A percentile compares a stretch with the other conserved stretches of the same genome.
phyloP scores from a whole-genome alignment of 2,113 vertebrate species.

The Forbesichthys agassizii region DNA sequence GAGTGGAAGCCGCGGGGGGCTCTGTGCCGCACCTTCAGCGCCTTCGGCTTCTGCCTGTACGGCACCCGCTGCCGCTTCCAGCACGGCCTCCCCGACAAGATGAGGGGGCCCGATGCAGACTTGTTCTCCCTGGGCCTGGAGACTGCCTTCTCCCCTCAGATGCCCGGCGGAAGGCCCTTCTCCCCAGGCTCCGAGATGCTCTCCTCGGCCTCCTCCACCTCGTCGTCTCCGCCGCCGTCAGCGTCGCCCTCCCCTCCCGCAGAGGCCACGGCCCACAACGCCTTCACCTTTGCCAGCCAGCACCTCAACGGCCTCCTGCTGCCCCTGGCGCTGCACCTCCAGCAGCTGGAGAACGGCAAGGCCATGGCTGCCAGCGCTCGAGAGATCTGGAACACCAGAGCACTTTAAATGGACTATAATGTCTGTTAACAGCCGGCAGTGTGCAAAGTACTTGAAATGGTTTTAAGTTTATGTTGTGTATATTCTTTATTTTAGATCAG shows the following conservation, averaged over 20 bases:
- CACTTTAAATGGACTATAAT: conserved; percentile 19
- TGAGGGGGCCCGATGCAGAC: conserved; percentile 10
- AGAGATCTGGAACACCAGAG: conserved; percentile 53
- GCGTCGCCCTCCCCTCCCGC: conserved; percentile 40
- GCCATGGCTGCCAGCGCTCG: conserved; percentile 21
- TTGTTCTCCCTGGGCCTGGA: background rate
- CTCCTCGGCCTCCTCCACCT: conserved; percentile 18
- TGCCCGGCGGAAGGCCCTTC: conserved; percentile 2
- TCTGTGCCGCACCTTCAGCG: conserved; percentile 74
- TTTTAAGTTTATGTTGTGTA: background rate
- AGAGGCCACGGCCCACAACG: conserved; percentile 58
- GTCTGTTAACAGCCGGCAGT: conserved; percentile 1
- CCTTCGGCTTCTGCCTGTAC: conserved; percentile 77
- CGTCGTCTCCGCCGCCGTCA: conserved; percentile 43
- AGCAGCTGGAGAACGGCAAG: conserved; percentile 68
- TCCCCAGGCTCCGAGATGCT: conserved; percentile 42
- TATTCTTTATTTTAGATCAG: background rate
- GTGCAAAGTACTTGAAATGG: too few relatives aligned
- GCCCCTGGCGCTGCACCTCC: conserved; percentile 73
- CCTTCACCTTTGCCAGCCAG: conserved; percentile 77
- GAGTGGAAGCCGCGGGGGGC: conserved; percentile 64
- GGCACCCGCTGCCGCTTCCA: conserved; percentile 79
- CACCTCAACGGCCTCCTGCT: conserved; percentile 76
- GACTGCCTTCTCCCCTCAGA: conserved; percentile 1
- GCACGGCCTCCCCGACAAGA: conserved; percentile 66